These are phyloP conservation scores for Carollia perspicillata DNA, from an alignment of 2,113 vertebrate species.

Conservation along the genomic window DNA sequence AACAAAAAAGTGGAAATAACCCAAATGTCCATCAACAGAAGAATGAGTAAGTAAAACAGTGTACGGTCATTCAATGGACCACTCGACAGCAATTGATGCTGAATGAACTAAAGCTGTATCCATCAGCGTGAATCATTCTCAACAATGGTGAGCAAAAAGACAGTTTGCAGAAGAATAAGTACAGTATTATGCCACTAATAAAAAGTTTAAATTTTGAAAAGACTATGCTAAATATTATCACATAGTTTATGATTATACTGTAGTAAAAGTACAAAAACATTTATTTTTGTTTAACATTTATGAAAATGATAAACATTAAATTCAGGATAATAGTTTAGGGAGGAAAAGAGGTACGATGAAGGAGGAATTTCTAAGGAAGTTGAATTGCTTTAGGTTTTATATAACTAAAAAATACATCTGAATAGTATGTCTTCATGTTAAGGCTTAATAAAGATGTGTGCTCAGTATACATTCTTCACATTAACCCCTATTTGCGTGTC, in stretches of 20 bases:
- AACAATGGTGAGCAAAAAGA: background rate
- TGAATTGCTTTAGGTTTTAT: background rate
- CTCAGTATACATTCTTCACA: background rate
- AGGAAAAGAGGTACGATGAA: background rate
- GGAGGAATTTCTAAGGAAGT: background rate
- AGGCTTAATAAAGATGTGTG: background rate
- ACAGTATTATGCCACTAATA: background rate
- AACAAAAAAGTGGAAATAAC: background rate
- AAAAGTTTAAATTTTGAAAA: background rate
- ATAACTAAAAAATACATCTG: background rate
- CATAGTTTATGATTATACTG: background rate
- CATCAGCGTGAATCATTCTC: constrained; percentile 29
- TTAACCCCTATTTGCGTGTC: background rate
- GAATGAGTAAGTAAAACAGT: background rate
- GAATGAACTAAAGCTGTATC: background rate
- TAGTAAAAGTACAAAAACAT: background rate
- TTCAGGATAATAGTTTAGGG: background rate
- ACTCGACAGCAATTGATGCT: background rate
- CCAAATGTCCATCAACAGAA: constrained; percentile 14
- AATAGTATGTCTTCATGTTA: background rate
- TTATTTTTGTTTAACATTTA: background rate
- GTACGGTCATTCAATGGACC: background rate
- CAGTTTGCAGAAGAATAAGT: background rate
- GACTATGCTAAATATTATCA: background rate
- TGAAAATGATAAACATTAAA: background rate